phyloP scores from a whole-genome alignment of 2,797 vertebrate genomes.

The Sebastes itinus region DNA sequence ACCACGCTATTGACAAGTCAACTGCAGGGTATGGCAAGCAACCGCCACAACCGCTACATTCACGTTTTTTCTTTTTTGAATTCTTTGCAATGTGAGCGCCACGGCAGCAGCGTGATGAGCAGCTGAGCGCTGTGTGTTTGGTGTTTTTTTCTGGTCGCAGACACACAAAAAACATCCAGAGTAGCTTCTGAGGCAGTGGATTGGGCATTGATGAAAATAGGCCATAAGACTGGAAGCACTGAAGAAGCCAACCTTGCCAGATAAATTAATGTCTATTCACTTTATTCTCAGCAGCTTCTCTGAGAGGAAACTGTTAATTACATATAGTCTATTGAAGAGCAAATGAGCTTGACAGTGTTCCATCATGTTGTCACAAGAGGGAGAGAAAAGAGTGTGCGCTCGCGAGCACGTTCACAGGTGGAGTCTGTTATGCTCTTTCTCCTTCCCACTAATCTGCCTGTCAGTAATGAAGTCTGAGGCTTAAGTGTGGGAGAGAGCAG shows the following conservation, averaged over 20 bases:
- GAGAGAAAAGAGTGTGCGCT: conserved; percentile 38
- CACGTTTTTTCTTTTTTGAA: too few relatives aligned
- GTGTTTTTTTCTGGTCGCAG: too few relatives aligned
- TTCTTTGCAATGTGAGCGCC: too few relatives aligned
- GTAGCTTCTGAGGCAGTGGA: conserved; percentile 37
- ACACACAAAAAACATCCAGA: conserved; percentile 9
- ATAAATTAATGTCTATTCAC: conserved; percentile 72
- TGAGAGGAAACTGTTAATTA: conserved; percentile 77
- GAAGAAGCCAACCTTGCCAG: conserved; percentile 53
- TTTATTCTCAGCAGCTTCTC: conserved; percentile 67
- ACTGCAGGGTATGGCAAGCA: too few relatives aligned
- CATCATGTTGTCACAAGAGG: conserved; percentile 75
- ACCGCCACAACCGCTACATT: too few relatives aligned
- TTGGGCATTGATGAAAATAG: conserved; percentile 48
- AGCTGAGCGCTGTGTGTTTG: too few relatives aligned
- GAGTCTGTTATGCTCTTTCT: conserved; percentile 71
- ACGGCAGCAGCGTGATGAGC: too few relatives aligned
- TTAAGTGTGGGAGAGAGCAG: conserved; percentile 76
- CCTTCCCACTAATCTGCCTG: conserved; percentile 79
- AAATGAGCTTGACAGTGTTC: conserved; percentile 80
- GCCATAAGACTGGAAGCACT: conserved; percentile 56
- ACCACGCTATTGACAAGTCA: too few relatives aligned
- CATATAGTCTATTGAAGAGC: conserved; percentile 77
- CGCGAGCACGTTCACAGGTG: conserved; percentile 63
- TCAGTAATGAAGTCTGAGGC: conserved; percentile 82